Base-by-base conservation (phyloP, 2,113 vertebrate genomes). In the Craseonycteris thonglongyai region DNA sequence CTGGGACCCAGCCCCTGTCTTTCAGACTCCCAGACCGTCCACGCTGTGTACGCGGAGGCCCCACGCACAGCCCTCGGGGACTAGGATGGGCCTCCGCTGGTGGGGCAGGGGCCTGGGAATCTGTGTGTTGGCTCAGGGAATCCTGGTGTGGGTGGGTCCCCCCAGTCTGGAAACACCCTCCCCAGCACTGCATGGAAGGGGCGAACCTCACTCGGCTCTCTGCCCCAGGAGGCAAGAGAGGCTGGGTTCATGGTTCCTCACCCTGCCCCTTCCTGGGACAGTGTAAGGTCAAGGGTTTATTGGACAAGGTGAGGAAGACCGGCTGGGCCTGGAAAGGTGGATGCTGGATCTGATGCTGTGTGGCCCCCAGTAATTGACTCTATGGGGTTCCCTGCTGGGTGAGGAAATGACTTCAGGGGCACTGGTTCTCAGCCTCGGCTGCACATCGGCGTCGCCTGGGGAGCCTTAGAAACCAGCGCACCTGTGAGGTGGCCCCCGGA, bases 21-120 rank as follows among this genome's bases (percentile, higher is more conserved):
- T 24, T 24, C 14, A 3, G 9, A 24, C 16, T 7, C 45, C 21
- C 5, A 19, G 28, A 47, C 9, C 51, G 12, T 21, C 30, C 33
- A 26, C 2, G 3, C 11, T 6, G 6, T 7, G 0, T 3, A 7
- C 5, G 28, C 26, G 0, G 40, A 12, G 10, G 14, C 35, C 54
- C 30, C 24, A 24, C 18, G 26, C 59, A 35, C 16, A 40, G 2
- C 19, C 38, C 47, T 69, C 11, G 11, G 30, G 45, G 22, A 61
- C 26, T 12, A n/a, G n/a, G n/a, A n/a, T n/a, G 18, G 65, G 26
- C 22, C 35, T 30, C 71, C 21, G 26, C 59, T 22, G 54, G 45
- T 10, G 14, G 7, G 4, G 6, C 42, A 0, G 6, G 24, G 2
- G 38, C 58, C 80, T 16, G 19, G 66, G 51, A 49, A 35, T 63